Evolutionary conservation across 2,888 invertebrate species (phyloP).

Genomic region (Trisateles emortualis): DNA sequence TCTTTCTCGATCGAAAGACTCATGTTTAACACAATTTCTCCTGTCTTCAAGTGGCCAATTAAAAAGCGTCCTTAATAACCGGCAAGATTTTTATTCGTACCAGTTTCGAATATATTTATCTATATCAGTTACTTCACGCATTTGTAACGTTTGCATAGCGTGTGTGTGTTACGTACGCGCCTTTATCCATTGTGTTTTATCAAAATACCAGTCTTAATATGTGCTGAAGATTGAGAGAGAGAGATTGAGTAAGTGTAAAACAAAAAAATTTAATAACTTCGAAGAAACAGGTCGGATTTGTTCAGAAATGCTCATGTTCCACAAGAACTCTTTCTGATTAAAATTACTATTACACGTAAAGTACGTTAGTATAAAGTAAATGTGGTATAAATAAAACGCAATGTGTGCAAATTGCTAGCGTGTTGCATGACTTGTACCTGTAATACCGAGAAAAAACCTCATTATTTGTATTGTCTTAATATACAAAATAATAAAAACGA

Average conservation of each 20-base stretch:
- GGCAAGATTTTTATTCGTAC: too few species aligned
- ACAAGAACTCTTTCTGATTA: too few species aligned
- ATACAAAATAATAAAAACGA: constrained; percentile 9
- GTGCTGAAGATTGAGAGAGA: not conserved
- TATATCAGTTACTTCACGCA: constrained; percentile 1
- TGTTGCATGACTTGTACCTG: constrained; percentile 67
- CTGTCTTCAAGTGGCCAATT: too few species aligned
- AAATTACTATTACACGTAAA: too few species aligned
- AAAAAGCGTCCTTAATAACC: too few species aligned
- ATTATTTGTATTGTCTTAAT: constrained; percentile 25
- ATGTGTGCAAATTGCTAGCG: constrained; percentile 56
- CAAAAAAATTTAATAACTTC: too few species aligned
- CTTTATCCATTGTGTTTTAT: constrained; percentile 56
- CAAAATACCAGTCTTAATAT: constrained; percentile 22
- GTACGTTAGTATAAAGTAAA: too few species aligned
- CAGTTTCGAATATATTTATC: too few species aligned
- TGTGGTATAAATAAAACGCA: constrained; percentile 52
- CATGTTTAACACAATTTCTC: too few species aligned
- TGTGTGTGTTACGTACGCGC: constrained; percentile 30
- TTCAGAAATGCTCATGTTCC: too few species aligned
- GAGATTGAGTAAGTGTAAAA: not conserved
- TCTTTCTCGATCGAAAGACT: too few species aligned
- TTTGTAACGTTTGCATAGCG: constrained; percentile 15
- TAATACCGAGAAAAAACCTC: constrained; percentile 28
- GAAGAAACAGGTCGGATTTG: too few species aligned